Percentiles rank a stretch among this genome's conserved stretches.
Evolutionary conservation across 2,797 vertebrate genomes (phyloP).

Genomic region (Anas bernieri): DNA sequence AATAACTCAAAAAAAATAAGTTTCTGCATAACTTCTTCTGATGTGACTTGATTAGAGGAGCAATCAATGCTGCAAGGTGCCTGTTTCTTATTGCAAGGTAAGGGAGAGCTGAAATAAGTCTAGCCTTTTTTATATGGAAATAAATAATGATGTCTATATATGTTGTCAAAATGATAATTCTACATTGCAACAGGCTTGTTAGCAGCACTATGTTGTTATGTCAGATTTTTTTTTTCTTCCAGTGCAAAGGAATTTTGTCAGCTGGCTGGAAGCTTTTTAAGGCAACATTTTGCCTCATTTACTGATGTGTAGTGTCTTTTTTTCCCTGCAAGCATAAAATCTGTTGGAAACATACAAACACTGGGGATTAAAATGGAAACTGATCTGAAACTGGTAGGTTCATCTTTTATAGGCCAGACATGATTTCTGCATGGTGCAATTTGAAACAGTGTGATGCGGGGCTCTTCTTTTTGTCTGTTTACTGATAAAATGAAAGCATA

Average conservation of each 20-base stretch:
- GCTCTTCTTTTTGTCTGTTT: neutral
- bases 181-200: neutral
- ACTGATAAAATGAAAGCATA: neutral
- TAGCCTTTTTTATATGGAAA: neutral
- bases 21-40: neutral
- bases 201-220: neutral
- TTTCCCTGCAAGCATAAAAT: neutral
- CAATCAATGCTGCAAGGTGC: neutral
- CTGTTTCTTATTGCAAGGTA: neutral
- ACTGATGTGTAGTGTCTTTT: neutral
- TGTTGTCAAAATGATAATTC: slow-evolving; percentile 29
- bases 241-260: neutral
- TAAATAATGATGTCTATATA: neutral
- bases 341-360: neutral
- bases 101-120: neutral
- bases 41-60: neutral
- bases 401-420: neutral
- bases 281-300: neutral
- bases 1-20: neutral
- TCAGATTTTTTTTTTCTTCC: neutral
- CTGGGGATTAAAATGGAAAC: neutral
- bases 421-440: neutral
- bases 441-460: neutral
- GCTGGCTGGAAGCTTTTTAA: neutral
- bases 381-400: neutral